Evolutionary conservation across 2,797 vertebrate genomes (phyloP).

Genomic region (Catharus ustulatus): DNA sequence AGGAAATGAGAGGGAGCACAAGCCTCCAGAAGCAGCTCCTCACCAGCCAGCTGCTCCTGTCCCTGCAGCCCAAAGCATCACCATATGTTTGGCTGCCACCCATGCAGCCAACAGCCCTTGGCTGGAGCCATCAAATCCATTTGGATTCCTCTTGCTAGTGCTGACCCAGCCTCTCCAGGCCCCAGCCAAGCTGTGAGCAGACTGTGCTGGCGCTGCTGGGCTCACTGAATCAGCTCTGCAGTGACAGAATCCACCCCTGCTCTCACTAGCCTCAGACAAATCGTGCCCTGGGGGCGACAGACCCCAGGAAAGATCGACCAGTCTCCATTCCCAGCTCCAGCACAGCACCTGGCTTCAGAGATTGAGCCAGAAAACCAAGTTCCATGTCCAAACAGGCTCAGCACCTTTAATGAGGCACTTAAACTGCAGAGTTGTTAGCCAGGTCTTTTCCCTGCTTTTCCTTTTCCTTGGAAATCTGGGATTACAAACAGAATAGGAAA

Average conservation of each 20-base stretch:
- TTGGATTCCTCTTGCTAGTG: neutral
- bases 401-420: neutral
- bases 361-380: neutral
- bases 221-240: neutral
- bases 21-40: neutral
- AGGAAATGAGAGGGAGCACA: neutral
- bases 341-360: neutral
- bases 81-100: slow-evolving; percentile 48
- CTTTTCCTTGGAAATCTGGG: neutral
- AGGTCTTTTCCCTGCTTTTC: neutral
- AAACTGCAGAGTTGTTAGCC: neutral
- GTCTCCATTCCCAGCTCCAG: neutral
- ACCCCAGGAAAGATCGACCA: neutral
- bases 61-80: neutral
- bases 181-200: neutral
- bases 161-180: neutral
- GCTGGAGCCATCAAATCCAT: neutral
- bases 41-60: neutral
- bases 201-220: neutral
- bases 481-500: neutral
- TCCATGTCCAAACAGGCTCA: neutral
- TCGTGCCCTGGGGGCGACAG: accelerated
- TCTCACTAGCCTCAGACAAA: neutral
- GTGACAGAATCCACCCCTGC: neutral
- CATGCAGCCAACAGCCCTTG: neutral